Percentiles rank a stretch among this genome's conserved stretches.
Conservation (phyloP, 1,140 invertebrate species). For the Hycleus phaleratus region DNA sequence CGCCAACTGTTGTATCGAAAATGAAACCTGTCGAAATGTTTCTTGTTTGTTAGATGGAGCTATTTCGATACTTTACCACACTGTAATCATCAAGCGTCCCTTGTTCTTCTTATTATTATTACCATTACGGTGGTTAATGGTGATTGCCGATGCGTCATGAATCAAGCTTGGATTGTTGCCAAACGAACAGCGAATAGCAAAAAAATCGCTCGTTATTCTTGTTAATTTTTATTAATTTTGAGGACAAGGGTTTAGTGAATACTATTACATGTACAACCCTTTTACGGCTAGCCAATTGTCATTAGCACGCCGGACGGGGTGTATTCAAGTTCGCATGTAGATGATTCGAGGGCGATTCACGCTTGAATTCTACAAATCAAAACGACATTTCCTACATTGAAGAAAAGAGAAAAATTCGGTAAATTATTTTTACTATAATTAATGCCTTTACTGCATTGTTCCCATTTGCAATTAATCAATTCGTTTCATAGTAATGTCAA, state of each 20-base stretch:
- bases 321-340: constrained; percentile 23
- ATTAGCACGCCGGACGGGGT: constrained; percentile 30
- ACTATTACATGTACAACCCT: constrained; percentile 22
- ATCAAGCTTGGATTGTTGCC: constrained; percentile 6
- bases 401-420: no score
- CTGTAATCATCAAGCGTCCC: constrained; percentile 3
- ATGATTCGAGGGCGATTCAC: no score
- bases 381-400: no score
- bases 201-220: no score
- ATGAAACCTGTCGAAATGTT: no score
- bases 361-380: no score
- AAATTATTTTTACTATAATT: no score
- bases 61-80: neutral
- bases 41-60: no score
- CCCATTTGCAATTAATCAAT: constrained; percentile 10
- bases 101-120: constrained; percentile 12
- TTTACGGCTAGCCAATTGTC: constrained; percentile 33
- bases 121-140: constrained; percentile 13
- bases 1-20: no score
- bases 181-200: neutral
- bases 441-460: no score
- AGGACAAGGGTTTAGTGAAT: no score
- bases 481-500: constrained; percentile 12
- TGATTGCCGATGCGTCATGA: constrained; percentile 13
- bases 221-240: no score